Evolutionary conservation across 92 coral and sea anemone genomes (phyloP).

Genomic region (Phenganax stokvisi): DNA sequence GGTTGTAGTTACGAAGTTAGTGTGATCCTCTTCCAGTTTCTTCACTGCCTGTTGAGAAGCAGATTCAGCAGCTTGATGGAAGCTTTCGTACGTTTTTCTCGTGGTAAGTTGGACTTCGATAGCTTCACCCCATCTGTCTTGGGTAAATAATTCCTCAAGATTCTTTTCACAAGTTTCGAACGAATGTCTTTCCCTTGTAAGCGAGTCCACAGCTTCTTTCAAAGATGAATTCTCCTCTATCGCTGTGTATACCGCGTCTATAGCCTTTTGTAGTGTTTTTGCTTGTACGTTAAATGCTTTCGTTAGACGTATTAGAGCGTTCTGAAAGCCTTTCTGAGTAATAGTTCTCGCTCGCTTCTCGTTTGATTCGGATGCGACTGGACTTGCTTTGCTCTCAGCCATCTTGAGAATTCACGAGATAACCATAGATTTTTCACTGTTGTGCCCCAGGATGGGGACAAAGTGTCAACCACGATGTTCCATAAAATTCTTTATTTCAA

Average conservation of each 20-base stretch:
- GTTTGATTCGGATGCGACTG: conserved; percentile 14
- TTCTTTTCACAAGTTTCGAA: conserved; percentile 9
- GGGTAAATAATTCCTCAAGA: conserved; percentile 27
- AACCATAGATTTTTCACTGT: neutral
- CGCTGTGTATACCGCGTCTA: conserved; percentile 23
- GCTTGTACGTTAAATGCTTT: conserved; percentile 7
- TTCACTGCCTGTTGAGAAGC: conserved; percentile 11
- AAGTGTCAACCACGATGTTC: conserved; percentile 14
- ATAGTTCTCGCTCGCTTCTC: conserved; percentile 27
- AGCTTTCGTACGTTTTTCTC: conserved; percentile 4
- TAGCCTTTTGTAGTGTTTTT: conserved; percentile 7
- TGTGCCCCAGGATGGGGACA: conserved; percentile 11
- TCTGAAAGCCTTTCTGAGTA: conserved; percentile 38
- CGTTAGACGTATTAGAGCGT: neutral
- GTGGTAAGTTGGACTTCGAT: neutral
- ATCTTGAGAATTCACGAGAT: neutral
- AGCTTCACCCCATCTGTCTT: conserved; percentile 49
- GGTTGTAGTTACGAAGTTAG: neutral
- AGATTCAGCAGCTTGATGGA: neutral
- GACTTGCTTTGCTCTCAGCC: neutral
- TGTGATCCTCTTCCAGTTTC: neutral
- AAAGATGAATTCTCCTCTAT: conserved; percentile 30
- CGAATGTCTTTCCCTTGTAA: conserved; percentile 9
- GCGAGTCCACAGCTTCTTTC: conserved; percentile 33
- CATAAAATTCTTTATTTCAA: neutral